Percentiles rank a stretch among this genome's conserved stretches.
phyloP scores from a whole-genome alignment of 1,140 invertebrate species.

The Anastrepha ludens region DNA sequence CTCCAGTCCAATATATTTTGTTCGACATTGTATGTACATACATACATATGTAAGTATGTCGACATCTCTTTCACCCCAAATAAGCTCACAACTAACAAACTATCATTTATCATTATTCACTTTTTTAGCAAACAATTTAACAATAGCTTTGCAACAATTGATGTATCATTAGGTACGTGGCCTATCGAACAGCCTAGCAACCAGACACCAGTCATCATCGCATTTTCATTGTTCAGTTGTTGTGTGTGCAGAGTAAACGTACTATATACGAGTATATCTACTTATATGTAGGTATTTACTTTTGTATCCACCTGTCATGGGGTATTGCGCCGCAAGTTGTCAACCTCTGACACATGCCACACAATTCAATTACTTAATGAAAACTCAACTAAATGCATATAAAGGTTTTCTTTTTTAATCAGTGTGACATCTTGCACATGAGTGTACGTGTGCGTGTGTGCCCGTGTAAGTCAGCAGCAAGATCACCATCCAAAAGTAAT shows the following conservation, averaged over 20 bases:
- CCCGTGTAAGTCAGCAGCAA: background rate
- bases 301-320: constrained; percentile 30
- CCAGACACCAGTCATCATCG: background rate
- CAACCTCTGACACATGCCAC: constrained; percentile 43
- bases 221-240: constrained; percentile 14
- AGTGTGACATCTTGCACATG: too few species aligned
- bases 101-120: constrained; percentile 29
- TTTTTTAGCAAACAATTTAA: background rate
- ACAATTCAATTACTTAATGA: constrained; percentile 48
- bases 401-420: too few species aligned
- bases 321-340: constrained; percentile 7
- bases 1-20: too few species aligned
- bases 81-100: background rate
- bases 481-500: constrained; percentile 18
- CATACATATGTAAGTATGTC: background rate
- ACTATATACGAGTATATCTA: background rate
- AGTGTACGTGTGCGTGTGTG: background rate
- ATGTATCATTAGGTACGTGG: constrained; percentile 27
- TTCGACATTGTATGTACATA: too few species aligned
- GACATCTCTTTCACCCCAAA: constrained; percentile 15
- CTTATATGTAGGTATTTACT: background rate
- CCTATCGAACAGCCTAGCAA: background rate
- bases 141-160: background rate
- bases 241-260: background rate
- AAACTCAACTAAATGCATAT: background rate